A percentile compares a stretch with the other conserved stretches of the same genome.
These are phyloP conservation scores for Phenganax stokvisi DNA, from an alignment of 92 coral and sea anemone genomes.

Conservation along the genomic window DNA sequence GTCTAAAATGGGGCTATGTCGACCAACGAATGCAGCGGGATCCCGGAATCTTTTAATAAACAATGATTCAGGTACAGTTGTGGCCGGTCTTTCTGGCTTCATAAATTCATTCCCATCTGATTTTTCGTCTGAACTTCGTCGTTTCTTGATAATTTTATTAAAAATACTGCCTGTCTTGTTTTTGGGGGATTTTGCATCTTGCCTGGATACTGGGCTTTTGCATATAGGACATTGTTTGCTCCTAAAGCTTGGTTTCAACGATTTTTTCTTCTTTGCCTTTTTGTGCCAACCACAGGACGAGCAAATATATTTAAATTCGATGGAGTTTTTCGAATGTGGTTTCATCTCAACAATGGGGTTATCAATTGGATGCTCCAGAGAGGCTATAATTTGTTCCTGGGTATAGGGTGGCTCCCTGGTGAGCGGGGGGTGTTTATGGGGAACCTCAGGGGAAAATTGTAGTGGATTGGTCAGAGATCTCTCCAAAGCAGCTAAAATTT, in stretches of 20 bases:
- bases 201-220: neutral
- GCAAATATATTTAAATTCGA: neutral
- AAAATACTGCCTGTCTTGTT: neutral
- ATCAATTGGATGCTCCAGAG: neutral
- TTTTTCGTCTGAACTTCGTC: constrained; percentile 4
- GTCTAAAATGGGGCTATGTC: neutral
- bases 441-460: neutral
- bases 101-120: neutral
- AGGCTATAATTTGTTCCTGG: neutral
- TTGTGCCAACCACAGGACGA: constrained; percentile 1
- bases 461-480: neutral
- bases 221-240: neutral
- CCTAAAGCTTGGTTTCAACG: neutral
- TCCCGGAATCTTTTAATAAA: neutral
- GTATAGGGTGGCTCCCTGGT: neutral
- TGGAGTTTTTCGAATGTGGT: neutral
- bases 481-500: neutral
- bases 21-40: neutral
- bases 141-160: neutral
- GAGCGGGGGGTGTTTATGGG: neutral
- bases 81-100: neutral
- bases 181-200: constrained; percentile 2
- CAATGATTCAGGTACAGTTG: neutral
- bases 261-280: neutral
- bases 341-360: neutral